A percentile compares a stretch with the other conserved stretches of the same genome.
Evolutionary conservation across 2,797 vertebrate genomes (phyloP).

Genomic region (Bradypodion pumilum): DNA sequence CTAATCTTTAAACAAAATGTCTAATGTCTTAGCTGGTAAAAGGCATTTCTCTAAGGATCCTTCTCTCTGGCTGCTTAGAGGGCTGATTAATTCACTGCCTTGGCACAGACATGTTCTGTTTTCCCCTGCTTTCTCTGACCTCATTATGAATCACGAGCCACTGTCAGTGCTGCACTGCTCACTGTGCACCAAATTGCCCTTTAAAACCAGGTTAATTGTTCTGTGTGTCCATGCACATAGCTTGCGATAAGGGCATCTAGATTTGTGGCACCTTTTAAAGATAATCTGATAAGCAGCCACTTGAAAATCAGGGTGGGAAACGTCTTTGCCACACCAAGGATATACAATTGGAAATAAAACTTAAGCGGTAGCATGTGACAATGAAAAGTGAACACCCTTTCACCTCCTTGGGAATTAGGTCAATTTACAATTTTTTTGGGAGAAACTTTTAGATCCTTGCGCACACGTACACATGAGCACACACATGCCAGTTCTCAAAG

Average conservation of each 20-base stretch:
- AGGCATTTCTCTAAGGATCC: slow-evolving; percentile 56
- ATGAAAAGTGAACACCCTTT: not conserved
- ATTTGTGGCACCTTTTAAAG: slow-evolving; percentile 22
- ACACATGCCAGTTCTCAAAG: not conserved
- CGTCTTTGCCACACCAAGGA: not conserved
- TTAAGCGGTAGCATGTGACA: slow-evolving; percentile 20
- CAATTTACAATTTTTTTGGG: not conserved
- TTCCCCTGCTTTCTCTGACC: slow-evolving; percentile 41
- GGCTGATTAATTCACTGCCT: slow-evolving; percentile 51
- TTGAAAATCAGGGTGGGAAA: slow-evolving; percentile 4
- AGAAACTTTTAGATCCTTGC: not conserved
- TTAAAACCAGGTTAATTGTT: slow-evolving; percentile 14
- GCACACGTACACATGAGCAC: not conserved
- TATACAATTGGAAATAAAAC: slow-evolving; percentile 14
- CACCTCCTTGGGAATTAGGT: not conserved
- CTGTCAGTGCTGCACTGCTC: not conserved
- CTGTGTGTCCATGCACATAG: not conserved
- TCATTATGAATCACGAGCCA: slow-evolving; percentile 39
- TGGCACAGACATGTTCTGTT: slow-evolving; percentile 20
- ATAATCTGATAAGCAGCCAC: not conserved
- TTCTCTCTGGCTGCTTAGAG: slow-evolving; percentile 44
- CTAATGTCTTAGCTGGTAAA: slow-evolving; percentile 45
- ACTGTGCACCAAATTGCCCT: not conserved
- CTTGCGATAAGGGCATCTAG: slow-evolving; percentile 15
- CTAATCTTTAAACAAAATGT: slow-evolving; percentile 63